Percentiles rank a stretch among this genome's conserved stretches.
Evolutionary conservation across 2,797 vertebrate species (phyloP).

Genomic region (Tadarida brasiliensis): DNA sequence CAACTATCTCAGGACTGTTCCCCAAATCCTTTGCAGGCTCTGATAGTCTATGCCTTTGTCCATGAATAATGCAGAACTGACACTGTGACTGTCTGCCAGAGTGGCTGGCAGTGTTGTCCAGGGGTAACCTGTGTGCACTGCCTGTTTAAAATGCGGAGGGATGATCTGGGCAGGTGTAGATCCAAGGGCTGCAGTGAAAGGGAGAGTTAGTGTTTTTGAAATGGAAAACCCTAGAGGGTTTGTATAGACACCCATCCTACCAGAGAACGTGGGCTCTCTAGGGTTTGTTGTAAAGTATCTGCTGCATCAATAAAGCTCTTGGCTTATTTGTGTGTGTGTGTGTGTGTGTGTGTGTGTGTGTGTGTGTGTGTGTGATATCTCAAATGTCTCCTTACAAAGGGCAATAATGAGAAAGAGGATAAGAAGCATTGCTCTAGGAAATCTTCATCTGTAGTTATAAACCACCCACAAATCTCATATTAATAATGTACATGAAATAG

Average conservation of each 20-base stretch:
- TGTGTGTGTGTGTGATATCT: neutral
- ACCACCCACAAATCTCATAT: neutral
- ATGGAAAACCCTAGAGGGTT: conserved; percentile 65
- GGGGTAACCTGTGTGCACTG: conserved; percentile 57
- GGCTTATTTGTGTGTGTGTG: conserved; percentile 75
- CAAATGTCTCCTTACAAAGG: neutral
- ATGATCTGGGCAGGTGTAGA: conserved; percentile 45
- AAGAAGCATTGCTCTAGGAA: neutral
- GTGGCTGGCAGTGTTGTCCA: conserved; percentile 67
- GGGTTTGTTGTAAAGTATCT: conserved; percentile 90
- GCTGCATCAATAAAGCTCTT: conserved; percentile 91
- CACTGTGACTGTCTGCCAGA: neutral
- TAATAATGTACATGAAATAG: neutral
- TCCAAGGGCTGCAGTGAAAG: conserved; percentile 60
- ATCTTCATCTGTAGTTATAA: neutral
- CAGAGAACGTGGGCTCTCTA: conserved; percentile 69
- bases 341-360: no score
- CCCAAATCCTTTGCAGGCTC: conserved; percentile 78
- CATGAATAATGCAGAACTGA: conserved; percentile 73
- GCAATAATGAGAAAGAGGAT: neutral
- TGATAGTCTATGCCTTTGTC: conserved; percentile 72
- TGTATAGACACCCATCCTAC: conserved; percentile 62
- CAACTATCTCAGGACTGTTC: conserved; percentile 83
- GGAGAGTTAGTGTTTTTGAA: conserved; percentile 53
- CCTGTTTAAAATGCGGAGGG: conserved; percentile 70